Base-by-base conservation (phyloP, 2,888 invertebrate species). In the Tenthredo amoena region DNA sequence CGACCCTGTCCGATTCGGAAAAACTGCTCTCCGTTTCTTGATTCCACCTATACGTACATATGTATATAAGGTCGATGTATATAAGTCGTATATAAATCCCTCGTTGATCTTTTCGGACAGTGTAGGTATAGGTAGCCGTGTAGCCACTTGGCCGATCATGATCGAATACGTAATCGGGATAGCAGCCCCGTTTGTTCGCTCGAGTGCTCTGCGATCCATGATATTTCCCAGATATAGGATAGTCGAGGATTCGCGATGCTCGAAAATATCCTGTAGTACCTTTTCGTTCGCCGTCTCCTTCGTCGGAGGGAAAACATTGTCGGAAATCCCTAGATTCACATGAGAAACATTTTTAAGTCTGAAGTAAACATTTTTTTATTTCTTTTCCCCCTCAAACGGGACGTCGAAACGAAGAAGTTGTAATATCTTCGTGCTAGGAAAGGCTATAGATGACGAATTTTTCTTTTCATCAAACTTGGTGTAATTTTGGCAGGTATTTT, bases 81-180 rank as follows among this genome's bases (percentile, higher is more conserved):
- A n/a, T n/a, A n/a, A n/a, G n/a, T n/a, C n/a, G n/a, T n/a, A n/a
- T n/a, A n/a, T n/a, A 37, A 71, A 37, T 31, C 37, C n/a, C 71
- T 31, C 71, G 71, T 34, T 34, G 34, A 71, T 71, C 71, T 71
- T 71, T 71, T 71, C 71, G 71, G 37, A 18, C 6, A 71, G 26
- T 62, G 21, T 26, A 12, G 34, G 34, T 71, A 31, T 68, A 31
- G 71, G 71, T 71, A 71, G n/a, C 1, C n/a, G n/a, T n/a, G 40
- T n/a, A 72, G 37, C 40, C 43, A 40, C 15, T 12, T 47, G 15
- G 15, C 12, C 47, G 76, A 76, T 76, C 87, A 86, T 88, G 90
- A 90, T 90, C 89, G 89, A 88, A 90, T 90, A 89, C 87, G 86
- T 86, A 88, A 89, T 89, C 79, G 79, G 58, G 34, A 55, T 34